Base-by-base conservation (phyloP, 2,888 invertebrate species). In the Drosophila aldrichi region DNA sequence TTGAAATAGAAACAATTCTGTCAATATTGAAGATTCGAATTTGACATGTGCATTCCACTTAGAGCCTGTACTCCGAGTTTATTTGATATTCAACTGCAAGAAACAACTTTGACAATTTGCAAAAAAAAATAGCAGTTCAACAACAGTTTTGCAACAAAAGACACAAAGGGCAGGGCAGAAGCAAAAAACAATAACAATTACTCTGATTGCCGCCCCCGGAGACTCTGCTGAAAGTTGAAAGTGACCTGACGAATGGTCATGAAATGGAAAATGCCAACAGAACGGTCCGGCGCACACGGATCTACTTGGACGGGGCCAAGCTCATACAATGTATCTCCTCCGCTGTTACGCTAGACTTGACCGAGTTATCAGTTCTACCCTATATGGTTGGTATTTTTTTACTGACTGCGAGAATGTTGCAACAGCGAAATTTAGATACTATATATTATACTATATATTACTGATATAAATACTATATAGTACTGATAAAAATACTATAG, bases 151-250 rank as follows among this genome's bases (percentile, higher is more conserved):
- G 36, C 51, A 56, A 68, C 41, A 70, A 67, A 52, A 64, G 46
- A 54, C 46, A 54, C 41, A 72, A 71, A 72, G 44, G 66, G 59
- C 70, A 69, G 48, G 58, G 70, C 44, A 70, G 61, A 55, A 57
- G 56, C 51, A 68, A 68, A 70, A 69, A 78, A 88, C 89, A 87
- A 88, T 83, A 83, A 83, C 83, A 83, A 83, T 83, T 83, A 83
- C 84, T 73, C 75, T 88, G 83, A 83, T 89, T 84, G 87, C 89
- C 46, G 79, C 79, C 87, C 74, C 70, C 67, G 65, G 89, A 77
- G 81, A 75, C 70, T 44, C 43, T 56, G 77, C 34, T 73, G 77
- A 70, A 65, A 61, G 73, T 74, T 73, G 67, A 81, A 70, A 81
- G 74, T 68, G 84, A 88, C 66, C 71, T 83, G 82, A 81, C 83